Evolutionary conservation across 2,888 invertebrate genomes (phyloP), one percentile per base, ranked within the genome.

Genomic region (Listrodromus nycthemerus): DNA sequence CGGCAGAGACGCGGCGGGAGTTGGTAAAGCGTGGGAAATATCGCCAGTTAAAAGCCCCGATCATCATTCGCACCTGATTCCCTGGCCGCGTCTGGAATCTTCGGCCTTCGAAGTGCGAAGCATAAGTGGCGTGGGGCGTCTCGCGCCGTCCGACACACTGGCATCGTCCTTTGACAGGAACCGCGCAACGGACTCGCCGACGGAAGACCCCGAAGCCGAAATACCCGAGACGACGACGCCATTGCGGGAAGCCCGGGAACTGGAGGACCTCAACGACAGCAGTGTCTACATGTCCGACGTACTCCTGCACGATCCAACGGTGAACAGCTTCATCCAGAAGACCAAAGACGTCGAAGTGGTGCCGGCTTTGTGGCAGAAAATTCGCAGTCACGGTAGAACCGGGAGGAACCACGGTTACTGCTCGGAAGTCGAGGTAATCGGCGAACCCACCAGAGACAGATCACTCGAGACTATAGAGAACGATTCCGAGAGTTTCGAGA

Each of bases 1-100:
- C 10, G 80, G 80, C 24, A 74, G 77, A 37, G 70, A 55, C 3
- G 89, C 90, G n/a, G 85, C 80, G 16, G 92, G 91, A 21, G 69
- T 90, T 10, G 90, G 91, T 1, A 88, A 88, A 65, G 90, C 90
- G n/a, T 92, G 92, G 92, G 90, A 91, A 10, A 87, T 91, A 5
- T 88, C 91, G 0, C 88, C 87, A 13, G 85, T 87, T 1, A 87
- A 90, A 33, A 73, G 85, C 16, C 58, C 87, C 5, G 87, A 90
- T 61, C 84, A 89, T 63, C 85, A 87, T 0, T 84, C 86, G n/a
- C 75, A 78, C 16, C 85, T 87, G 52, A 83, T 89, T 6, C 87
- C 88, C 3, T 90, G 90, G 88, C 87, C 90, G 1, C 89, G 90
- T 21, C 78, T 88, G 21, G 90, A 91, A 33, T 75, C 88, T 13